Evolutionary conservation across 2,797 vertebrate species (phyloP).

Genomic region (Spheniscus humboldti): DNA sequence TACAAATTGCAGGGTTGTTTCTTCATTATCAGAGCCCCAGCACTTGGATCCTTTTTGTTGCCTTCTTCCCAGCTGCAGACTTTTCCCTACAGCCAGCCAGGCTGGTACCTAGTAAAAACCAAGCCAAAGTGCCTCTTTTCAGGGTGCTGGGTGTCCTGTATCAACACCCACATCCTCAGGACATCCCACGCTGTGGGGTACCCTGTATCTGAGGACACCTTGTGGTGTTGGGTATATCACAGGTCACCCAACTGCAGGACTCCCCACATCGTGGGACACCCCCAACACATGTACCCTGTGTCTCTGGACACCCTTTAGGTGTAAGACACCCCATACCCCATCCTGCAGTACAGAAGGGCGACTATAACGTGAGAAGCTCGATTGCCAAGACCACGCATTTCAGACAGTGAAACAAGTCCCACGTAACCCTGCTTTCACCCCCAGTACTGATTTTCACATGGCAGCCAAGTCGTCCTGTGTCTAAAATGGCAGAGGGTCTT

Average conservation of each 20-base stretch:
- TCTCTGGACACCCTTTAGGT: neutral
- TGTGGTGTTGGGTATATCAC: neutral
- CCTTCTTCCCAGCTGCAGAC: neutral
- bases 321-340: neutral
- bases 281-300: accelerated
- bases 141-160: neutral
- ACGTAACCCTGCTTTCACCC: neutral
- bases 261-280: neutral
- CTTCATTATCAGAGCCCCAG: neutral
- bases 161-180: neutral
- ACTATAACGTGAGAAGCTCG: neutral
- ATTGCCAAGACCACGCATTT: neutral
- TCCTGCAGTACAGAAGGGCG: neutral
- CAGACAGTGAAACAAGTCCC: neutral
- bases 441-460: neutral
- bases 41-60: accelerated
- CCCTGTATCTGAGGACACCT: neutral
- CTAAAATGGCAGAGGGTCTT: neutral
- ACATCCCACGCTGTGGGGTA: neutral
- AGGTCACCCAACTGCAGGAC: neutral
- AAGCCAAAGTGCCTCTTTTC: neutral
- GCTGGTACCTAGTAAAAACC: neutral
- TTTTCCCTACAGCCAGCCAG: neutral
- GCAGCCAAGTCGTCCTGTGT: neutral
- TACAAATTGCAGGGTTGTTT: neutral